Percentiles rank a stretch among this genome's conserved stretches.
Conservation (phyloP, 1,140 invertebrate genomes). For the Aradophagus sp. region DNA sequence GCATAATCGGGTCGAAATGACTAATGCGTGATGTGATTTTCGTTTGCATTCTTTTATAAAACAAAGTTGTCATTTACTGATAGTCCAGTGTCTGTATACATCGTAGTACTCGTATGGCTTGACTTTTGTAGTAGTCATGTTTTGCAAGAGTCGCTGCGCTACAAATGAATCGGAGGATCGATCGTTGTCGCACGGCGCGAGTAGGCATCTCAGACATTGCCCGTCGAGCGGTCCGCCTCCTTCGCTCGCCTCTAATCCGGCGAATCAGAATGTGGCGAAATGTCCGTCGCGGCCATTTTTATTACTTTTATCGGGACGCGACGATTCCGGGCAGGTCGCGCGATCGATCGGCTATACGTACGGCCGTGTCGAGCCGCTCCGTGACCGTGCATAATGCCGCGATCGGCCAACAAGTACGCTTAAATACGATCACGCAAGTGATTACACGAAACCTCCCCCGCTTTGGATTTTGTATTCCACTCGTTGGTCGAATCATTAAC, state of each 20-base stretch:
- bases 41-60: conserved; percentile 67
- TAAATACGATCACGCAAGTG: conserved; percentile 9
- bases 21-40: too few species aligned
- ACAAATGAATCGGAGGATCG: conserved; percentile 49
- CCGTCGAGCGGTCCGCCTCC: conserved; percentile 5
- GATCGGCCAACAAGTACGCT: background rate
- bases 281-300: conserved; percentile 29
- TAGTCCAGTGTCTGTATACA: conserved; percentile 69
- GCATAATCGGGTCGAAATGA: too few species aligned
- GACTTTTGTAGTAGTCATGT: conserved; percentile 57
- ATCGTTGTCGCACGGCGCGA: conserved; percentile 48
- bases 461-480: conserved; percentile 15
- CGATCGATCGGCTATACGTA: conserved; percentile 29
- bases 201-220: conserved; percentile 59
- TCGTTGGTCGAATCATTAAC: conserved; percentile 46
- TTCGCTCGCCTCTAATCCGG: conserved; percentile 20
- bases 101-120: conserved; percentile 64
- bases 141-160: conserved; percentile 43
- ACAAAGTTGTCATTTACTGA: conserved; percentile 70
- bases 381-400: conserved; percentile 10
- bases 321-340: conserved; percentile 33
- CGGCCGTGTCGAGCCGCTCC: conserved; percentile 21
- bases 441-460: conserved; percentile 24
- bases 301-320: conserved; percentile 41
- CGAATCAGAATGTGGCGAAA: conserved; percentile 35